Evolutionary conservation across 2,797 vertebrate species (phyloP).

Genomic region (Myotis pilosus): DNA sequence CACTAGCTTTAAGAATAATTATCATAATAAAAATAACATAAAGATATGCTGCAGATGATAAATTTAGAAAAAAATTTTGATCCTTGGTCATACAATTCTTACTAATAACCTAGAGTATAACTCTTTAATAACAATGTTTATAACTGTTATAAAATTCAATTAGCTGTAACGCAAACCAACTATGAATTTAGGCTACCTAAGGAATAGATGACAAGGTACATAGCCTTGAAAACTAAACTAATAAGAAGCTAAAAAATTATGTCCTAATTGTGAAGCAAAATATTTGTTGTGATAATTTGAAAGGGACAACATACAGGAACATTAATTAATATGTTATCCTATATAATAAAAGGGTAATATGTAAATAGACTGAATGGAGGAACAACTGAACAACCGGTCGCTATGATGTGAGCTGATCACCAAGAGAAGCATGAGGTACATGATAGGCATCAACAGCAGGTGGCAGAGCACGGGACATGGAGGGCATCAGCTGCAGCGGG

Average conservation of each 20-base stretch:
- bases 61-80: neutral
- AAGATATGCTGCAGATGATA: neutral
- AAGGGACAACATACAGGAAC: neutral
- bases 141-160: neutral
- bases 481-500: too few relatives aligned
- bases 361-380: too few relatives aligned
- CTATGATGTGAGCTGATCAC: too few relatives aligned
- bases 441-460: too few relatives aligned
- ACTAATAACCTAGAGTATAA: neutral
- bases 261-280: neutral
- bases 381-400: too few relatives aligned
- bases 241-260: neutral
- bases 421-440: too few relatives aligned
- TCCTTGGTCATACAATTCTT: neutral
- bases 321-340: neutral
- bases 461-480: too few relatives aligned
- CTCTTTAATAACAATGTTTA: neutral
- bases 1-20: neutral
- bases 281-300: neutral
- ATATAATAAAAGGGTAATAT: too few relatives aligned
- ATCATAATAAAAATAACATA: neutral
- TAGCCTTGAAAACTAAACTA: slow-evolving; percentile 9
- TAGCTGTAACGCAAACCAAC: neutral
- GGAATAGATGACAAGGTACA: neutral
- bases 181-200: neutral